Conservation (phyloP, 2,113 vertebrate genomes). For the Trachemys scripta region DNA sequence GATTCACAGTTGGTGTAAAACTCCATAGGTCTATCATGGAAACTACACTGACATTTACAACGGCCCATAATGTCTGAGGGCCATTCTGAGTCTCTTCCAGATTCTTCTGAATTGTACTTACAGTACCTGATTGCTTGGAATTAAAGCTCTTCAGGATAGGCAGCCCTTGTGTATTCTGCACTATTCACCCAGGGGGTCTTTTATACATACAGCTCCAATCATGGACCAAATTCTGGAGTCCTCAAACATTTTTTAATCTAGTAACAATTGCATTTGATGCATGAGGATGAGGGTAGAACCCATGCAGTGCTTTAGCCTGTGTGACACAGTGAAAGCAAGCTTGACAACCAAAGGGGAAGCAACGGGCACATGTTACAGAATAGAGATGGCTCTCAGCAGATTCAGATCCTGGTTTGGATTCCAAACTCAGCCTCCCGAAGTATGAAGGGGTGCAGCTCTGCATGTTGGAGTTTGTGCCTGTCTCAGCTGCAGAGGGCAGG, state of each 20-base stretch:
- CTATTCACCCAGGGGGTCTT: not conserved
- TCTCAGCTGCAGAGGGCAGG: not conserved
- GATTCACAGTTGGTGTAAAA: not conserved
- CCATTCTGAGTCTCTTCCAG: not conserved
- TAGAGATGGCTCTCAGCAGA: not conserved
- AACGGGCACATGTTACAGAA: fast-evolving
- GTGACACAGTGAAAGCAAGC: fast-evolving
- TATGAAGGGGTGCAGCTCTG: not conserved
- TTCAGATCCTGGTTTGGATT: fast-evolving
- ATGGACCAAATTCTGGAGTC: not conserved
- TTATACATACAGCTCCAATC: not conserved
- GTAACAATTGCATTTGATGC: not conserved
- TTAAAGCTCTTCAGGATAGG: not conserved
- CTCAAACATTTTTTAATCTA: not conserved
- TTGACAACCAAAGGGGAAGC: not conserved
- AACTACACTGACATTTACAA: not conserved
- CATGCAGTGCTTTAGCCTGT: not conserved
- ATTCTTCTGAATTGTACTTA: not conserved
- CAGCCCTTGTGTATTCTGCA: not conserved
- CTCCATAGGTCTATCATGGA: not conserved
- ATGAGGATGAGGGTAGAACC: not conserved
- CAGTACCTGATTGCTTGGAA: not conserved
- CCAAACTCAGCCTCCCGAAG: not conserved
- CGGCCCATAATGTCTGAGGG: not conserved
- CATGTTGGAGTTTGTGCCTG: fast-evolving